phyloP scores from a whole-genome alignment of 2,888 invertebrate species.

The Creontiades dilutus region DNA sequence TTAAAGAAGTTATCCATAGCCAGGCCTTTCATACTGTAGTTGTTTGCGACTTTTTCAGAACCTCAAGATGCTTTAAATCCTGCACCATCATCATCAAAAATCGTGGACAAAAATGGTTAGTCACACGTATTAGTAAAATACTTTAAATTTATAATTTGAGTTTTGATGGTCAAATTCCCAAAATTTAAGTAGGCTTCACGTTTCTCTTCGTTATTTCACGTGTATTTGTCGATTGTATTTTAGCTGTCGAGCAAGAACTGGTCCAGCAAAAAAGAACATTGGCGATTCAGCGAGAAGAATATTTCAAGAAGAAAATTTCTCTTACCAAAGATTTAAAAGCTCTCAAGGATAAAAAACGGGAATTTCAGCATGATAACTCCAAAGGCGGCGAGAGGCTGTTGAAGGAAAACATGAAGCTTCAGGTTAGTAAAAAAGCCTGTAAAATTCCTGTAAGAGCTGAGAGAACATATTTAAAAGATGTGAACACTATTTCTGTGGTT shows the following conservation, averaged over 20 bases:
- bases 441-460: too few relatives aligned
- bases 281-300: constrained; percentile 89
- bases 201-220: neutral
- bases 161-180: too few relatives aligned
- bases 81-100: neutral
- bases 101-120: constrained; percentile 36
- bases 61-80: neutral
- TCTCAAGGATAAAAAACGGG: constrained; percentile 88
- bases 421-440: too few relatives aligned
- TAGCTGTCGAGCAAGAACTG: constrained; percentile 89
- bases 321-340: constrained; percentile 89
- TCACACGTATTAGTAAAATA: neutral
- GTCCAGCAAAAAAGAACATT: constrained; percentile 90
- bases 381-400: constrained; percentile 87
- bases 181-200: neutral
- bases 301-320: constrained; percentile 86
- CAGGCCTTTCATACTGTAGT: too few relatives aligned
- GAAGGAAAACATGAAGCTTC: constrained; percentile 88
- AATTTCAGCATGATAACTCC: constrained; percentile 85
- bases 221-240: neutral
- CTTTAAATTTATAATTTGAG: neutral
- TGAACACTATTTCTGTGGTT: too few relatives aligned
- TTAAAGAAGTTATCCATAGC: too few relatives aligned
- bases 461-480: too few relatives aligned
- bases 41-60: neutral